Base-by-base conservation (phyloP, 2,797 vertebrate genomes). In the Gambelia wislizenii region DNA sequence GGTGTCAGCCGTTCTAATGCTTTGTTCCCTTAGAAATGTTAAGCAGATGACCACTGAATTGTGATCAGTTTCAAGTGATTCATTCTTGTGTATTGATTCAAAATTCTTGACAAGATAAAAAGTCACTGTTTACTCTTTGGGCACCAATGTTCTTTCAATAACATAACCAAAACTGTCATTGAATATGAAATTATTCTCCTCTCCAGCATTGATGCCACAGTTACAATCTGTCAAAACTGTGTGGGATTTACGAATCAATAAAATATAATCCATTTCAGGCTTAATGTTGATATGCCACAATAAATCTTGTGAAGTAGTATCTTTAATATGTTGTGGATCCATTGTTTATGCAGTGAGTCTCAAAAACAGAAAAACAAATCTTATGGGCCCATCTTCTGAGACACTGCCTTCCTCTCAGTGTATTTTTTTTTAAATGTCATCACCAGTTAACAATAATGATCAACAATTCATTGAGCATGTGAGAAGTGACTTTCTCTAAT, bases 221-320 rank as follows among this genome's bases (percentile, higher is more conserved):
- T 69, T 59, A 92, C 84, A 77, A 88, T 90, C 69, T 52, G 3
- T 39, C 27, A 87, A 56, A 91, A 94, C 87, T 94, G 3, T 18
- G 47, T 89, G 36, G 70, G 44, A 84, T 91, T 83, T 92, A 87
- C 94, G 92, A 61, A 20, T 87, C 80, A 90, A 74, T 69, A 27
- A 79, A 59, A 59, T 42, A 86, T 81, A 70, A 93, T 86, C 84
- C 47, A 88, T 74, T 16, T 86, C 39, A 88, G 39, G 6, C 69
- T 88, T 89, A 86, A 90, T 10, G 74, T 49, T 74, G 12, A 0
- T 77, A 0, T 77, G 70, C 12, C 54, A 79, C 6, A 90, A 49
- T 25, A 44, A 59, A 36, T 75, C 42, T 56, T 67, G 12, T 13
- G 14, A 33, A 82, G 69, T 39, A 61, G 39, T 44, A 72, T 16